Evolutionary conservation across 1,140 invertebrate species (phyloP).

Genomic region (Hetaerina americana): DNA sequence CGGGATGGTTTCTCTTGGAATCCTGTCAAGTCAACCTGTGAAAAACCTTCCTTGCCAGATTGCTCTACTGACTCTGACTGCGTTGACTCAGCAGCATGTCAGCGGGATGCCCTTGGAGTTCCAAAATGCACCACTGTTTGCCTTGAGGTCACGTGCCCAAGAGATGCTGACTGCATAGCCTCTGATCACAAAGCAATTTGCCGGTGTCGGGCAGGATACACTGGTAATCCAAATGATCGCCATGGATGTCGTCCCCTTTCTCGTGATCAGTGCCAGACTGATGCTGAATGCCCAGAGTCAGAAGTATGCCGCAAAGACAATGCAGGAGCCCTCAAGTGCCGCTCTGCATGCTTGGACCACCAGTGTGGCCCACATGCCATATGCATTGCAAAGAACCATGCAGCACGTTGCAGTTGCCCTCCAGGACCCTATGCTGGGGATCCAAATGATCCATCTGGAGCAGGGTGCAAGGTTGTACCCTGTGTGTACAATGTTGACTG

Average conservation of each 20-base stretch:
- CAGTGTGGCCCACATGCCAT: conserved; percentile 72
- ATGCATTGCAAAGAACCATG: conserved; percentile 76
- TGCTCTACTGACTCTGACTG: conserved; percentile 62
- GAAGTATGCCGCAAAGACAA: conserved; percentile 48
- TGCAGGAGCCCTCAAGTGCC: conserved; percentile 39
- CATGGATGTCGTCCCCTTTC: conserved; percentile 59
- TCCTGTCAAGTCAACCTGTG: conserved; percentile 60
- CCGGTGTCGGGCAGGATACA: conserved; percentile 62
- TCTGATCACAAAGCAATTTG: conserved; percentile 60
- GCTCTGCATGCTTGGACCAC: conserved; percentile 57
- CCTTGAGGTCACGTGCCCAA: conserved; percentile 62
- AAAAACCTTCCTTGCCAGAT: conserved; percentile 71
- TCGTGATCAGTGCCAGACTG: conserved; percentile 59
- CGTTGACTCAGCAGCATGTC: conserved; percentile 48
- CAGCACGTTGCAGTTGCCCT: conserved; percentile 76
- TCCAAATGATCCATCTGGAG: conserved; percentile 50
- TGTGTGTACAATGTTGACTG: conserved; percentile 78
- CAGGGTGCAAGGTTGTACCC: conserved; percentile 63
- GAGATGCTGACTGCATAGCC: conserved; percentile 66
- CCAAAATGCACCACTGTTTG: conserved; percentile 68
- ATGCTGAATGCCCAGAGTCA: conserved; percentile 67
- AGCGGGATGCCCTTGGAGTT: conserved; percentile 68
- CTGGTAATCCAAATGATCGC: conserved; percentile 77
- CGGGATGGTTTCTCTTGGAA: conserved; percentile 65
- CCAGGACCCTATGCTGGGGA: conserved; percentile 69